Base-by-base conservation (phyloP, 2,797 vertebrate genomes). In the Acanthopagrus latus region DNA sequence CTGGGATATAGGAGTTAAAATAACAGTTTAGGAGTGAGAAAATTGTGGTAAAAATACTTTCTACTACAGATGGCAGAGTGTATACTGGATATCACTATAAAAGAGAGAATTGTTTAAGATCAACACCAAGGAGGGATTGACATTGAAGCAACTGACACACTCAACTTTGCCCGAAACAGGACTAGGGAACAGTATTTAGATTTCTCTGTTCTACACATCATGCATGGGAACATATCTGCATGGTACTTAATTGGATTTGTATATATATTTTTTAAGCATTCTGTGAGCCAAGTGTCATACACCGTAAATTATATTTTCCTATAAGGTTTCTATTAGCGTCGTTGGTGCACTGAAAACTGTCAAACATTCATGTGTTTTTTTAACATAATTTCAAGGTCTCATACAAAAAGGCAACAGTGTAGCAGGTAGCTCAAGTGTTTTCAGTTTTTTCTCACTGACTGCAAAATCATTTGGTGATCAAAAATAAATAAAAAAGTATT, bases 301-400 rank as follows among this genome's bases (percentile, higher is more conserved):
- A 82, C 63, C 46, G 44, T 33, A 71, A 74, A 76, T 65, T 25
- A 64, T 20, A 54, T 70, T 79, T 71, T 62, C 48, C 68, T 23
- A 62, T 73, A 70, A 60, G 48, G 77, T 80, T 65, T 65, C 88
- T 76, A 71, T 87, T 89, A 91, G 86, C 89, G 76, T 86, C 81
- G 62, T 69, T 75, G 64, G 44, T 77, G 71, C 62, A 85, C 75
- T 63, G 50, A 70, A 68, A 88, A 68, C 71, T 64, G 80, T 72
- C 64, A 82, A 76, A 86, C 55, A 69, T 78, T 79, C 68, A 76
- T 78, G 73, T 76, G 73, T 76, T 57, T 67, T 67, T 57, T 18
- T 83, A 38, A 58, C 33, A 52, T 67, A 65, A 75, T 70, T 71
- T 63, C 21, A 76, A 41, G 4, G 83, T 71, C 76, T 78, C 47